phyloP scores from a whole-genome alignment of 1,140 invertebrate genomes.

The Chironomus tepperi region DNA sequence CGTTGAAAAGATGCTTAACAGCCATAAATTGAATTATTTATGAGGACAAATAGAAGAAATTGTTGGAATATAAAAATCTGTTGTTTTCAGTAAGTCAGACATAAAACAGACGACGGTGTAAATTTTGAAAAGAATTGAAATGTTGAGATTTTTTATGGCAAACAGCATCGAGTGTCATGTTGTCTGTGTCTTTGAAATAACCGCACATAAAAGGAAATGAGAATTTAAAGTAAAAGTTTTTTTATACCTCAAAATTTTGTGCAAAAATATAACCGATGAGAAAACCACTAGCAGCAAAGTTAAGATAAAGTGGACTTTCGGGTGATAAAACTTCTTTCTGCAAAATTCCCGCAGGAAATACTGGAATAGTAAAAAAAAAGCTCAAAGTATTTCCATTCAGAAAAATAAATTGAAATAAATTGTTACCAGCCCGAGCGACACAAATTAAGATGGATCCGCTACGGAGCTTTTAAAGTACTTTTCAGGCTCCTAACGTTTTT shows the following conservation, averaged over 20 bases:
- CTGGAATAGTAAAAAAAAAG: background rate
- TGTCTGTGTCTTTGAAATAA: background rate
- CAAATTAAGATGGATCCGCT: too few species aligned
- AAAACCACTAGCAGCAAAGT: background rate
- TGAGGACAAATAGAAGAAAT: background rate
- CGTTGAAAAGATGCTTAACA: too few species aligned
- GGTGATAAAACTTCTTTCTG: background rate
- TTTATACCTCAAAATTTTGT: slow-evolving; percentile 10
- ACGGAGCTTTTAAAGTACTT: too few species aligned
- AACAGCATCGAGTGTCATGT: background rate
- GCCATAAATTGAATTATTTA: too few species aligned
- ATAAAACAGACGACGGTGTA: background rate
- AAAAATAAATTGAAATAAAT: background rate
- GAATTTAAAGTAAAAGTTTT: background rate
- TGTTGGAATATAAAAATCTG: background rate
- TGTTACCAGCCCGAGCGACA: too few species aligned
- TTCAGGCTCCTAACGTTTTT: too few species aligned
- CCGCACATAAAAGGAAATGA: background rate
- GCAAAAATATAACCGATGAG: background rate
- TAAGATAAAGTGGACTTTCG: background rate
- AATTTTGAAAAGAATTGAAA: background rate
- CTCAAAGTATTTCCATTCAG: background rate
- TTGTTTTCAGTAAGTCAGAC: background rate
- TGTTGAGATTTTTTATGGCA: background rate
- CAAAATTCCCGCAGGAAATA: background rate